Evolutionary conservation across 2,113 vertebrate genomes (phyloP).

Genomic region (Herpailurus yagouaroundi): DNA sequence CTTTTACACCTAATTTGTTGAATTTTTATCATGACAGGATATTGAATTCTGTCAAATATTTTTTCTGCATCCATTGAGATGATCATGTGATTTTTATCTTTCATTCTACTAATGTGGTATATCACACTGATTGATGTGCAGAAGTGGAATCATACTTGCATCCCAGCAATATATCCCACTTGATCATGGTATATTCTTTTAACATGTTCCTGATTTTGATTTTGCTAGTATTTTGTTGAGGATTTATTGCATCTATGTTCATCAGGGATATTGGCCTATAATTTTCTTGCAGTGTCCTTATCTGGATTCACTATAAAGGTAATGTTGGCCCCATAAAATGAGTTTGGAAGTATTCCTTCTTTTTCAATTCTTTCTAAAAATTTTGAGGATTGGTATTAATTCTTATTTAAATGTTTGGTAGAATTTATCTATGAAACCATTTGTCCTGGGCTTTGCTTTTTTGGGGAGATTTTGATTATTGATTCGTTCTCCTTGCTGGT

Average conservation of each 20-base stretch:
- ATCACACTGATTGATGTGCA: neutral
- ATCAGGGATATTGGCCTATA: neutral
- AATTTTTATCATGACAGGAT: too few species aligned
- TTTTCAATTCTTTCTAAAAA: neutral
- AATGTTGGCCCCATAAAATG: neutral
- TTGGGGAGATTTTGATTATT: neutral
- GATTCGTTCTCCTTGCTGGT: neutral
- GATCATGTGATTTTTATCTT: too few species aligned
- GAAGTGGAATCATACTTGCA: neutral
- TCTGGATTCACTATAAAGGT: neutral
- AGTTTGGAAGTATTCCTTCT: neutral
- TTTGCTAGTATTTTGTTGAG: neutral
- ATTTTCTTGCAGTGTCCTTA: neutral
- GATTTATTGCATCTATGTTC: neutral
- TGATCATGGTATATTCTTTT: neutral
- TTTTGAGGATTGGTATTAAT: neutral
- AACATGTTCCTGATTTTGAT: neutral
- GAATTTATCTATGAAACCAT: neutral
- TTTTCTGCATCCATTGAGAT: too few species aligned
- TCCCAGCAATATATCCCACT: neutral
- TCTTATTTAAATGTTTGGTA: neutral
- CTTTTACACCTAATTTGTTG: too few species aligned
- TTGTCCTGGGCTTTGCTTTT: neutral
- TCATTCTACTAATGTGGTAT: too few species aligned
- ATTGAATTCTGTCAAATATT: too few species aligned